Evolutionary conservation across 2,113 vertebrate species (phyloP).

Genomic region (Perca schrenkii): DNA sequence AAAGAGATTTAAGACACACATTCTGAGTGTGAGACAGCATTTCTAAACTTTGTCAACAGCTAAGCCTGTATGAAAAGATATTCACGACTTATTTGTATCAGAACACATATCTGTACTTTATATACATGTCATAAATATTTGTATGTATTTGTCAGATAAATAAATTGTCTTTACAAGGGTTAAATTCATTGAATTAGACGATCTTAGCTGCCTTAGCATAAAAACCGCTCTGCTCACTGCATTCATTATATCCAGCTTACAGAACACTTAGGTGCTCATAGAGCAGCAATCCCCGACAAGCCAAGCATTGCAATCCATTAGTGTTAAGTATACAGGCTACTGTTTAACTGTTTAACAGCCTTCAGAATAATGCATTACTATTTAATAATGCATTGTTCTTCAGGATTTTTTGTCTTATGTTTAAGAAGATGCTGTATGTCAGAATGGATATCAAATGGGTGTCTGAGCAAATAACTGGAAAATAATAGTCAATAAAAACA

Average conservation of each 20-base stretch:
- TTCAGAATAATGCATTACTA: background rate
- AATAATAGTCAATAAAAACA: background rate
- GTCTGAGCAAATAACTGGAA: background rate
- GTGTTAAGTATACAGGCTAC: background rate
- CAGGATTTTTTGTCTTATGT: background rate
- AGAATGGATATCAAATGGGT: background rate
- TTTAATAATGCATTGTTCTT: background rate
- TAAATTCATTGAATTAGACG: background rate
- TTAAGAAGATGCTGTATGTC: background rate
- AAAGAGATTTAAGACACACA: no score
- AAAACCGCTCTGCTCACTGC: background rate
- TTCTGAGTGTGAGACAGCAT: no score
- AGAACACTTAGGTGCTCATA: background rate
- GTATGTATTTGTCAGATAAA: background rate
- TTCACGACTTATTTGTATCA: background rate
- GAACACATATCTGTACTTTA: background rate
- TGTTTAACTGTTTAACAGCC: background rate
- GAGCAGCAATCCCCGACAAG: constrained; percentile 20
- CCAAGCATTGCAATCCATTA: background rate
- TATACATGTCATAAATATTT: no score
- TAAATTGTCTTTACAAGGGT: background rate
- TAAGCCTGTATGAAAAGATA: no score
- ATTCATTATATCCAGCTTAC: background rate
- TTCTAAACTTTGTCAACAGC: no score
- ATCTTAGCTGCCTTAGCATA: background rate